Evolutionary conservation across 2,113 vertebrate species (phyloP).

Genomic region (Thunnus maccoyii): DNA sequence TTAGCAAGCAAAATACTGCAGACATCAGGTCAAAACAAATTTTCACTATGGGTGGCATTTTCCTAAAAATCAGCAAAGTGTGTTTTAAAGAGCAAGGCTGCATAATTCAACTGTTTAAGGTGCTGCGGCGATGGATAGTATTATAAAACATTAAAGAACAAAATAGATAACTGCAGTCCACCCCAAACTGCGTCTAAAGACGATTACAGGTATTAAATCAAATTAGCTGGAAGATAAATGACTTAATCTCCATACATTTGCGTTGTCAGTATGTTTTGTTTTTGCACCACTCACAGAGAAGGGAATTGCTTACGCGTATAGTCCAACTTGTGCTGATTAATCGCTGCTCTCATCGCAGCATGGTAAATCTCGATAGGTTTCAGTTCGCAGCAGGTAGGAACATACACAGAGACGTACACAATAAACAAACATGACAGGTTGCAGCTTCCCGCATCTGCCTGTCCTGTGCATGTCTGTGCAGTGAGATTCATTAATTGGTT

Average conservation of each 20-base stretch:
- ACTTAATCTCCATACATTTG: slow-evolving; percentile 60
- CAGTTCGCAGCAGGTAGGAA: slow-evolving; percentile 37
- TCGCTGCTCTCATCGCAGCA: slow-evolving; percentile 38
- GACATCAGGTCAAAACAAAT: not conserved
- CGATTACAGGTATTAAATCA: slow-evolving; percentile 55
- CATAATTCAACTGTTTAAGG: not conserved
- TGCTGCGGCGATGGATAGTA: not conserved
- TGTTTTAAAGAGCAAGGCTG: not conserved
- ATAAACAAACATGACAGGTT: slow-evolving; percentile 57
- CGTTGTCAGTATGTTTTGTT: slow-evolving; percentile 66
- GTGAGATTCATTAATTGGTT: slow-evolving; percentile 61
- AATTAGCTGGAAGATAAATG: slow-evolving; percentile 67
- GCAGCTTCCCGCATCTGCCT: slow-evolving; percentile 30
- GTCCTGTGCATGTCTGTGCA: slow-evolving; percentile 38
- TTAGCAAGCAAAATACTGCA: not conserved
- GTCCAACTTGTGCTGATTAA: slow-evolving; percentile 65
- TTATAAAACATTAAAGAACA: not conserved
- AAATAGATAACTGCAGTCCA: slow-evolving; percentile 9
- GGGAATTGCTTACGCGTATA: slow-evolving; percentile 48
- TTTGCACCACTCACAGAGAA: slow-evolving; percentile 38
- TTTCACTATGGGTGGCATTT: not conserved
- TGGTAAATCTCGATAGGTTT: slow-evolving; percentile 52
- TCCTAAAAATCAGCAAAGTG: not conserved
- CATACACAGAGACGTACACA: slow-evolving; percentile 20
- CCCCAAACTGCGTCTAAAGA: slow-evolving; percentile 12